Evolutionary conservation across 2,888 invertebrate genomes (phyloP), one percentile per base, ranked within the genome.

Genomic region (Melanostoma scalare): DNA sequence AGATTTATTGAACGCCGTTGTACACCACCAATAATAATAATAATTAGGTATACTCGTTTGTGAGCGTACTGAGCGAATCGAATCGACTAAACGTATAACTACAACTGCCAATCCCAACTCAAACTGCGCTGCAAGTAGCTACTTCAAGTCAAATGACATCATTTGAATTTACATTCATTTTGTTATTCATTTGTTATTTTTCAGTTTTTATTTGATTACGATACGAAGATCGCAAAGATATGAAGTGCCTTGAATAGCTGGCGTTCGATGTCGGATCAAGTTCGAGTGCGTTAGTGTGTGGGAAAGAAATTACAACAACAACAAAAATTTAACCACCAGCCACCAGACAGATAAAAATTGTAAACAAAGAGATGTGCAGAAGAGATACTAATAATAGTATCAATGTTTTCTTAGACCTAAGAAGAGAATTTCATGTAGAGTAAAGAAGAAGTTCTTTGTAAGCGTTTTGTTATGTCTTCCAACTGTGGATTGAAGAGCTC

Each of bases 61-160:
- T 42, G 48, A 40, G 61, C 75, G 76, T 65, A 67, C 60, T 68
- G 44, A 68, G 31, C 55, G 42, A 55, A 72, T 67, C 72, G 60
- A 76, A 61, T 77, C 33, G 35, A 68, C 20, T 20, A 20, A 20
- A 20, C 20, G 1, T 20, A 20, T 20, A 20, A 20, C 20, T 20
- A 73, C 46, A 67, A 65, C 60, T 33, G 52, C 36, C 67, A 52
- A 58, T 58, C 50, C 58, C 48, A 38, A 38, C 30, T 50, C 50
- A 50, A 38, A n/a, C 42, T 44, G 52, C 30, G 48, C 46, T 56
- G 35, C 55, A 46, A 10, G 6, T 61, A 61, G 56, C 73, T 60
- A 71, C 73, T 78, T 84, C 60, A 69, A 73, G 60, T 67, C 60
- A 56, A 84, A 79, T 84, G 84, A 84, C 84, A 84, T 84, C 84